Evolutionary conservation across 2,797 vertebrate species (phyloP).

Genomic region (Sandelia bainsii): DNA sequence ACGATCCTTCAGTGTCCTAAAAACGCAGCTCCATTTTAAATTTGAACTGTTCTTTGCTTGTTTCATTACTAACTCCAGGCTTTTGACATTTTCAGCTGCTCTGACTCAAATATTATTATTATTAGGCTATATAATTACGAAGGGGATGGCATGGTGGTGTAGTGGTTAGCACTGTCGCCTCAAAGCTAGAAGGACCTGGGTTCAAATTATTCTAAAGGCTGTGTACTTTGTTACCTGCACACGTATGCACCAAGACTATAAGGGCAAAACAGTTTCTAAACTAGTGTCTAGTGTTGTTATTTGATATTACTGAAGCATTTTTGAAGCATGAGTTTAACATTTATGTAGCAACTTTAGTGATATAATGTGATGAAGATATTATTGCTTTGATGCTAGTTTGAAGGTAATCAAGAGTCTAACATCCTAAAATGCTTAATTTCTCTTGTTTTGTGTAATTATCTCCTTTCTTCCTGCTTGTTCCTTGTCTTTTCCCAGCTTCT

Average conservation of each 20-base stretch:
- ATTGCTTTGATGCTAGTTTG: background rate
- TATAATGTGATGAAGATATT: background rate
- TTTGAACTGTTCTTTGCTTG: background rate
- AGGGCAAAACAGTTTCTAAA: background rate
- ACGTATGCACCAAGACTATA: too few relatives aligned
- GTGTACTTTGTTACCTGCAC: background rate
- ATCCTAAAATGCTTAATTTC: background rate
- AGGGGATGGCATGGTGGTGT: too few relatives aligned
- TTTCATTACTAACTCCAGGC: background rate
- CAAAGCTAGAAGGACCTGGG: too few relatives aligned
- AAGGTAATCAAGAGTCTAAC: background rate
- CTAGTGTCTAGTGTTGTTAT: too few relatives aligned
- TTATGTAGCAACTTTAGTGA: background rate
- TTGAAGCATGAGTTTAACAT: background rate
- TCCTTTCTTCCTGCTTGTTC: slow-evolving; percentile 34
- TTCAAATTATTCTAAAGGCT: background rate
- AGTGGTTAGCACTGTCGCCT: too few relatives aligned
- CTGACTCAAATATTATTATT: background rate
- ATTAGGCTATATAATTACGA: too few relatives aligned
- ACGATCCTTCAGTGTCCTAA: background rate
- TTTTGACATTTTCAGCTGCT: background rate
- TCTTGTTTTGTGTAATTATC: slow-evolving; percentile 30
- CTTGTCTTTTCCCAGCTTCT: slow-evolving; percentile 86
- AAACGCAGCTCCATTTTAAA: background rate
- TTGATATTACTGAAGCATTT: background rate